Evolutionary conservation across 1,140 invertebrate species (phyloP), one percentile per base, ranked within the genome.

Genomic region (Meteorus sp.): DNA sequence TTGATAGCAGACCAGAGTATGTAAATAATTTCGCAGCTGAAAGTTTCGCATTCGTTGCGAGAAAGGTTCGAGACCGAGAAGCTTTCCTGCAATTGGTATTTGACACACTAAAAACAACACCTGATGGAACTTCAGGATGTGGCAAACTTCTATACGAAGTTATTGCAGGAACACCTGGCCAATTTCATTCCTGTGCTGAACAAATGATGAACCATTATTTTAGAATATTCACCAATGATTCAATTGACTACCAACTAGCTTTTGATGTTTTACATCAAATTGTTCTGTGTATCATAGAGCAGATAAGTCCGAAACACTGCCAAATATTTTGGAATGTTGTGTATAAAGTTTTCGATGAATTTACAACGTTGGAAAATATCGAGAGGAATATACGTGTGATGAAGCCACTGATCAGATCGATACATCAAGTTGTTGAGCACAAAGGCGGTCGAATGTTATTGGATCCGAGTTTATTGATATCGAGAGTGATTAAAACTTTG

Each of bases 21-120:
- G 87, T 97, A n/a, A 88, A 89, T 62, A 89, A 89, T 73, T 97
- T 97, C 85, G 93, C 93, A n/a, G 91, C 92, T 1, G 93, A 97
- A 79, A 92, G 92, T 80, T 96, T 97, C 83, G 88, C 93, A 9
- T 96, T 94, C 82, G 87, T 97, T 1, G 89, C 93, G 5, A 81
- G 94, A 60, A 95, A 96, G 85, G 87, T 94, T 31, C 87, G 84
- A 64, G 89, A 95, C 64, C 90, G 89, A 64, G 82, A 87, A 6
- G 84, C 84, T 15, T 89, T 96, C 73, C 79, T 95, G 20, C 77
- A 84, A 44, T 80, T 89, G 19, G 75, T 95, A 5, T 78, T 96
- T 3, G 79, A 83, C 66, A 83, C 85, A 25, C 76, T 95, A 6
- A 72, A 87, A 60, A 80, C 83, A 31, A 84, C 86, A 72, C 81